These are phyloP conservation scores for Mareca strepera DNA, from an alignment of 2,797 vertebrate species.

Conservation along the genomic window DNA sequence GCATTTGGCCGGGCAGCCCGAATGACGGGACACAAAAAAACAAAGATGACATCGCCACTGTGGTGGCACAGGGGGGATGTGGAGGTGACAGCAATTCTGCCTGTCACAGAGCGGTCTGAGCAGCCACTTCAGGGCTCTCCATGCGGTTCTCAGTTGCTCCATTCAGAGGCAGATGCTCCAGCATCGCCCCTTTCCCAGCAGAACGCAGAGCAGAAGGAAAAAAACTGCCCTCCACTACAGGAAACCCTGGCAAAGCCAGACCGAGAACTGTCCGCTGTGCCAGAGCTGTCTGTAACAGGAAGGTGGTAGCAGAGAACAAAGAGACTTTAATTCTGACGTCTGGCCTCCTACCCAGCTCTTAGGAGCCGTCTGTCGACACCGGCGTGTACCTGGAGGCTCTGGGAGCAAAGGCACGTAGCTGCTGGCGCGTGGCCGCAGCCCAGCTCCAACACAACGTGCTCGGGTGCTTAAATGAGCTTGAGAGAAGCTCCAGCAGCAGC, in stretches of 20 bases:
- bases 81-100: background rate
- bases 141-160: accelerated
- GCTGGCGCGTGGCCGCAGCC: background rate
- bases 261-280: background rate
- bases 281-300: background rate
- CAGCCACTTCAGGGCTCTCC: background rate
- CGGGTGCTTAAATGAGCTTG: accelerated
- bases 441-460: accelerated
- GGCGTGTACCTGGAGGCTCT: background rate
- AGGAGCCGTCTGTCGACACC: background rate
- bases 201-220: background rate
- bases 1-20: background rate
- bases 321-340: background rate
- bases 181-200: background rate
- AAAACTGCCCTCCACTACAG: background rate
- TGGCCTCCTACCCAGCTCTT: background rate
- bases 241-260: background rate
- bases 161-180: background rate
- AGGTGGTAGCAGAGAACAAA: background rate
- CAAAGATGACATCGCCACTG: background rate
- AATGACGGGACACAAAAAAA: accelerated
- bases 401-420: accelerated
- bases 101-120: background rate
- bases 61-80: background rate
- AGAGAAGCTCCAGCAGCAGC: background rate